These are phyloP conservation scores for Synanthedon tipuliformis DNA, from an alignment of 2,888 invertebrate genomes.

Conservation along the genomic window DNA sequence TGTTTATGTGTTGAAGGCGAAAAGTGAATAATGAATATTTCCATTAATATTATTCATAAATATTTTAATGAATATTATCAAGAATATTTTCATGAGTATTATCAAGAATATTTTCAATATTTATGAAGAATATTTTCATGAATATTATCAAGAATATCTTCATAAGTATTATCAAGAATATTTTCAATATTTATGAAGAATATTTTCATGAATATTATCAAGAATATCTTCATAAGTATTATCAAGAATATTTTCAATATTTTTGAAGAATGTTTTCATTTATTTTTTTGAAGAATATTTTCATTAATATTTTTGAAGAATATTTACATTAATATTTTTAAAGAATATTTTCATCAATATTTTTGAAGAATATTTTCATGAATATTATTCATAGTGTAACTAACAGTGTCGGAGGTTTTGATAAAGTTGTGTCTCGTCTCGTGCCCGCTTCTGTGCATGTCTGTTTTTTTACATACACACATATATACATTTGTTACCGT, in stretches of 20 bases:
- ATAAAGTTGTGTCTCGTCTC: slow-evolving; percentile 12
- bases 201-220: background rate
- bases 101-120: background rate
- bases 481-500: background rate
- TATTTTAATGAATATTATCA: background rate
- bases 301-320: background rate
- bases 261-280: background rate
- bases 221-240: too few relatives aligned
- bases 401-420: slow-evolving; percentile 22
- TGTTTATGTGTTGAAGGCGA: slow-evolving; percentile 13
- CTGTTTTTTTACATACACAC: slow-evolving; percentile 16
- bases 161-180: background rate
- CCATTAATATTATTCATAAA: background rate
- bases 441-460: slow-evolving; percentile 56
- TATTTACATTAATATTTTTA: background rate
- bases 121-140: background rate
- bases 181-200: background rate
- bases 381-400: slow-evolving; percentile 3
- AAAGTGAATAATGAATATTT: slow-evolving; percentile 15
- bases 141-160: background rate
- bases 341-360: too few relatives aligned
- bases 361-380: background rate
- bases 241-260: too few relatives aligned
- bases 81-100: background rate
- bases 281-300: background rate